Conservation (phyloP, 2,888 invertebrate species). For the Lasius fuliginosus region DNA sequence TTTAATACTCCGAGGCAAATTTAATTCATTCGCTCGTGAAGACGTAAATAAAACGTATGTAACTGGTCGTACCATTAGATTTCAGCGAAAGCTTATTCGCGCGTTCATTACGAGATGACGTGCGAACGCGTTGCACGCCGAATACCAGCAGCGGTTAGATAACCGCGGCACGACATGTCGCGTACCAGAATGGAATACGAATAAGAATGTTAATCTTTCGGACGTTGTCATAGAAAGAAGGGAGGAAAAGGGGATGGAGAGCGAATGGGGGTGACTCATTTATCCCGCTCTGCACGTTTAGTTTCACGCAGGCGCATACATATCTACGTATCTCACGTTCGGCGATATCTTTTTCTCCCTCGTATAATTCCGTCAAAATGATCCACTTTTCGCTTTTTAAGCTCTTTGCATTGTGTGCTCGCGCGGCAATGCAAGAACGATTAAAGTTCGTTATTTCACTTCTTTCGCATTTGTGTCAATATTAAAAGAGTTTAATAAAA, state of each 20-base stretch:
- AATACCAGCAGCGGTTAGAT: constrained; percentile 29
- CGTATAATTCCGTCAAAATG: constrained; percentile 42
- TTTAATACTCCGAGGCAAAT: not conserved
- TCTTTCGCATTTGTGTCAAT: constrained; percentile 1
- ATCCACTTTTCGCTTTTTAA: constrained; percentile 48
- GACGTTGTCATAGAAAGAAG: constrained; percentile 2
- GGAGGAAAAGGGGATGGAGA: not conserved
- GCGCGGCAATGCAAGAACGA: constrained; percentile 7
- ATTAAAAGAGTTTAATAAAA: constrained; percentile 44
- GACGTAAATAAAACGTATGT: not conserved
- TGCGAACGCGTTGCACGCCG: constrained; percentile 19
- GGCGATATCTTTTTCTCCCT: constrained; percentile 11
- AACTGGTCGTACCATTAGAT: constrained; percentile 22
- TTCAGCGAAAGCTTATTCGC: constrained; percentile 21
- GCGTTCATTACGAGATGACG: constrained; percentile 37
- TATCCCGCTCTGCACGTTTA: not conserved
- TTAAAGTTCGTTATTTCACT: constrained; percentile 49
- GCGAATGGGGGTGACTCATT: not conserved
- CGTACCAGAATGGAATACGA: constrained; percentile 60
- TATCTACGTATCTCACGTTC: not conserved
- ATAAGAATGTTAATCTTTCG: constrained; percentile 60
- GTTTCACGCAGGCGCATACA: not conserved
- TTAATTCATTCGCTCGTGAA: not conserved
- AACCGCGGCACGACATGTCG: constrained; percentile 45
- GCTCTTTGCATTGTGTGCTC: constrained; percentile 30